Evolutionary conservation across 2,888 invertebrate species (phyloP), one percentile per base, ranked within the genome.

Genomic region (Spilosoma lubricipeda): DNA sequence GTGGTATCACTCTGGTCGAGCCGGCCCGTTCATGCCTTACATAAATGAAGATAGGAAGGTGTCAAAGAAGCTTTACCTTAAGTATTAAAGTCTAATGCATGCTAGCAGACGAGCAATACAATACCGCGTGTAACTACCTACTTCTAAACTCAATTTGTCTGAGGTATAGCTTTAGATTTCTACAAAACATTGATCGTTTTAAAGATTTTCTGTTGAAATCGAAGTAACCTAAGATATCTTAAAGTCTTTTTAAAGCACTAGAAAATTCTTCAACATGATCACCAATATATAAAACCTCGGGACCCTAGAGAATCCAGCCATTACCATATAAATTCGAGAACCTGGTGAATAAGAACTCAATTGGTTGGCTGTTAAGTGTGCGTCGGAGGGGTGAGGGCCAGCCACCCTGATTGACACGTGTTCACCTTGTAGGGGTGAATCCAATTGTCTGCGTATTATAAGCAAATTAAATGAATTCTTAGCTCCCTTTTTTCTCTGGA

Each of bases 281-380:
- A 70, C 70, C 45, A 65, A 52, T 30, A 33, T 48, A 45, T 56
- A 42, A 66, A 71, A 64, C 20, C 33, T 8, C 45, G 23, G n/a
- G 48, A 15, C 59, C 45, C 72, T 23, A 59, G 23, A 72, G 67
- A 75, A 18, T 48, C 27, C 48, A n/a, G 56, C 56, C 83, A 92
- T 93, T 93, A 91, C 87, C 93, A 93, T 93, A 92, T 87, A 92
- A 92, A 93, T 90, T 90, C 85, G 84, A 81, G 81, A 85, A 87
- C 87, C 89, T 90, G 90, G 90, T 92, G 90, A 93, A 93, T 93
- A 93, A 93, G 93, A 93, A 92, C 91, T 88, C 93, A 92, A 94
- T 93, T 91, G 90, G 89, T 87, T 90, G 86, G 84, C 89, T 88
- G 91, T 93, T 93, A 92, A 90, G 81, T 80, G 83, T 77, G 75